Conservation (phyloP, 2,113 vertebrate species). For the Hystrix cristata region DNA sequence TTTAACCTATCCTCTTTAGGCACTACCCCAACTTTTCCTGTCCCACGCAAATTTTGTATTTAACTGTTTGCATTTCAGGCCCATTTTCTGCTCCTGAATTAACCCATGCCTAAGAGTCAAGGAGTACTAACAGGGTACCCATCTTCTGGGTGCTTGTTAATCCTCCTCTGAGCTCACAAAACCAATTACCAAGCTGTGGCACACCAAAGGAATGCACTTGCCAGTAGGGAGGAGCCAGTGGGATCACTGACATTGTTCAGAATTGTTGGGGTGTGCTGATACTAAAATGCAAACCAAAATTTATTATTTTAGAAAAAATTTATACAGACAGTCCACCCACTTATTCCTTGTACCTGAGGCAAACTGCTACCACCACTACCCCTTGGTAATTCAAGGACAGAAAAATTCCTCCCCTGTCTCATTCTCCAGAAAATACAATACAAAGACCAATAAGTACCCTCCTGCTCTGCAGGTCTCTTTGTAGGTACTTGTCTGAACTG, state of each 20-base stretch:
- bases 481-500: background rate
- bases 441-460: background rate
- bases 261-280: background rate
- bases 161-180: background rate
- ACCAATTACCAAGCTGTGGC: background rate
- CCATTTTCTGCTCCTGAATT: background rate
- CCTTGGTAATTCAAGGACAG: background rate
- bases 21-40: background rate
- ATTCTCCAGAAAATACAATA: background rate
- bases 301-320: background rate
- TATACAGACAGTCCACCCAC: background rate
- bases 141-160: constrained; percentile 18
- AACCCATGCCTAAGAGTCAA: background rate
- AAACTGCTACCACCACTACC: background rate
- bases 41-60: background rate
- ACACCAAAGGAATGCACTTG: background rate
- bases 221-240: background rate
- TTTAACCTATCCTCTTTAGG: background rate
- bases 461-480: background rate
- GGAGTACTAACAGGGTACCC: background rate
- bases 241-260: constrained; percentile 28
- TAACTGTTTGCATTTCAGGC: background rate
- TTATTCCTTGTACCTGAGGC: background rate
- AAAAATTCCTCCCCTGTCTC: background rate
- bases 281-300: background rate